Conservation (phyloP, 2,888 invertebrate species). For the Meloe dianella region DNA sequence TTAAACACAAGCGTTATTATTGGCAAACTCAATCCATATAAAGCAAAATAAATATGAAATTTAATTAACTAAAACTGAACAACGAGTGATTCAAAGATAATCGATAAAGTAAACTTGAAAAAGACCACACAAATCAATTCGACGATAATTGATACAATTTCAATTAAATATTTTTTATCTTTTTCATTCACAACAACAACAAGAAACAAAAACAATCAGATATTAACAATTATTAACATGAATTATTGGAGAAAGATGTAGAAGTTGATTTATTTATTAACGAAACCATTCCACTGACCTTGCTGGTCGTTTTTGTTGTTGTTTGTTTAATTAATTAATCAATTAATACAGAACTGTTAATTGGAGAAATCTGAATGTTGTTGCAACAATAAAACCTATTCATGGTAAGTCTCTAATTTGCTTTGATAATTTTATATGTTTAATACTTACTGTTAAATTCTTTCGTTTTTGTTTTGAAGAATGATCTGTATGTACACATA, state of each 20-base stretch:
- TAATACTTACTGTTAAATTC: not conserved
- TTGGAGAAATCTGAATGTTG: not conserved
- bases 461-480: not conserved
- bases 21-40: not conserved
- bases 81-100: not conserved
- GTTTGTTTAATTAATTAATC: not conserved
- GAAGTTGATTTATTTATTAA: not conserved
- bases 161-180: not conserved
- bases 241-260: not conserved
- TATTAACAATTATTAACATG: not conserved
- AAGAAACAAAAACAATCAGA: too few relatives aligned
- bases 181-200: not conserved
- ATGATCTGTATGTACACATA: not conserved
- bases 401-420: not conserved
- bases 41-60: not conserved
- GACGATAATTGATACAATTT: not conserved
- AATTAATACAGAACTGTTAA: not conserved
- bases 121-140: not conserved
- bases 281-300: not conserved
- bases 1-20: not conserved
- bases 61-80: not conserved
- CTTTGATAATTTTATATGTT: not conserved
- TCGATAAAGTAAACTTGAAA: not conserved
- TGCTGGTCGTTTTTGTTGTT: not conserved
- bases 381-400: not conserved